Conservation (phyloP, 2,113 vertebrate species). For the Todiramphus chloris region DNA sequence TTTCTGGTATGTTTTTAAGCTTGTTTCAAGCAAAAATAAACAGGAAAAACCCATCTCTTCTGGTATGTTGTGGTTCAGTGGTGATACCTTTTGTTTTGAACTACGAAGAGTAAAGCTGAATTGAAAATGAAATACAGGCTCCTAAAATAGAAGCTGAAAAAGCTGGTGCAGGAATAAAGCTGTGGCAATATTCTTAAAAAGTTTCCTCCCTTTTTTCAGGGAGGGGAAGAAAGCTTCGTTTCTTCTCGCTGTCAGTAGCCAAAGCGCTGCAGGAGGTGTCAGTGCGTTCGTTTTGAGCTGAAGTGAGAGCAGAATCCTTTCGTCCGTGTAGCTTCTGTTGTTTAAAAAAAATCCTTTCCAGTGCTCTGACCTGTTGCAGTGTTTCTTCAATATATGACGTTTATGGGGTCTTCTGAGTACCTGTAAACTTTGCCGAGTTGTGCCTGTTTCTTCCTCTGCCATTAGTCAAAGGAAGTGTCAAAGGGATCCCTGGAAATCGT, state of each 20-base stretch:
- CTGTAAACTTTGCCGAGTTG: not conserved
- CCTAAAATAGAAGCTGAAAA: not conserved
- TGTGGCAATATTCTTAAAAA: not conserved
- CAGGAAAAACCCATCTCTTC: not conserved
- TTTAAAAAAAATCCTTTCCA: not conserved
- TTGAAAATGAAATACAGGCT: not conserved
- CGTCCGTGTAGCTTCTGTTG: not conserved
- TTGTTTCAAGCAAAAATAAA: not conserved
- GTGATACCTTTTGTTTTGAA: not conserved
- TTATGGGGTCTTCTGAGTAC: not conserved
- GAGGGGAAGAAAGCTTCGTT: not conserved
- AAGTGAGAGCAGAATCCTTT: not conserved
- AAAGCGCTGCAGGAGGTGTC: not conserved
- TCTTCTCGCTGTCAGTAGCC: accelerated
- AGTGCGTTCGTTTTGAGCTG: not conserved
- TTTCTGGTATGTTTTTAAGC: not conserved
- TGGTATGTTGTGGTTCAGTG: not conserved
- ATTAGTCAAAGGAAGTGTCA: not conserved
- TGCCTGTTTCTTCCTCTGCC: not conserved
- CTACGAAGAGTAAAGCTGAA: not conserved
- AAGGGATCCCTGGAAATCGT: not conserved
- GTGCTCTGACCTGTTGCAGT: not conserved
- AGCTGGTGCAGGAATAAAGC: not conserved
- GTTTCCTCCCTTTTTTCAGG: not conserved
- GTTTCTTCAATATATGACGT: not conserved